Conservation (phyloP, 2,888 invertebrate species). For the Punctoribates punctum region DNA sequence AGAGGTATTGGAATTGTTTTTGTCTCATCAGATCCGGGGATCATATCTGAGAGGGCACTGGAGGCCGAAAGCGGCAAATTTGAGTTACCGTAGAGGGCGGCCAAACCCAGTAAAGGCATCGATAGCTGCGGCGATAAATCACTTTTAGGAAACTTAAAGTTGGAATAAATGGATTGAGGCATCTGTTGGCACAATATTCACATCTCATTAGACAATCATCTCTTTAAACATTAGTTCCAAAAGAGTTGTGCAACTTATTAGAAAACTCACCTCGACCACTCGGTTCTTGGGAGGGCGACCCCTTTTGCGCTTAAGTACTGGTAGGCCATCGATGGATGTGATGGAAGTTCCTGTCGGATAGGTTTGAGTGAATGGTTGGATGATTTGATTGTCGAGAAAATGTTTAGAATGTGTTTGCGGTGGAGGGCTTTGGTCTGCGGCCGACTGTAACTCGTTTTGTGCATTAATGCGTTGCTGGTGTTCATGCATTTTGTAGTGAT, state of each 20-base stretch:
- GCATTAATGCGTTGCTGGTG: constrained; percentile 37
- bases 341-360: constrained; percentile 42
- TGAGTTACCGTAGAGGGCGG: constrained; percentile 27
- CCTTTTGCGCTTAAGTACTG: constrained; percentile 81
- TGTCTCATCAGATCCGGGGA: constrained; percentile 20
- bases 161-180: constrained; percentile 87
- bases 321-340: constrained; percentile 71
- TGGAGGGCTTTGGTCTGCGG: constrained; percentile 19
- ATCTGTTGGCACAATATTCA: constrained; percentile 55
- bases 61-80: constrained; percentile 33
- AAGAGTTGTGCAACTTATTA: background rate
- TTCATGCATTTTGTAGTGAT: constrained; percentile 81
- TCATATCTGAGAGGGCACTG: constrained; percentile 27
- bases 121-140: constrained; percentile 6
- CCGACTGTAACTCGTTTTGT: constrained; percentile 2
- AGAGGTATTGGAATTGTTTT: constrained; percentile 42
- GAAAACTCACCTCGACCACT: constrained; percentile 4
- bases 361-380: constrained; percentile 40
- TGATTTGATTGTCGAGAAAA: constrained; percentile 17
- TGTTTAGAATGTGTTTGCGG: constrained; percentile 46
- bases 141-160: constrained; percentile 78
- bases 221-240: background rate
- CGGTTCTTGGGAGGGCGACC: constrained; percentile 92
- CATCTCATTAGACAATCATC: background rate
- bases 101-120: constrained; percentile 34